Percentiles rank a stretch among this genome's conserved stretches.
These are phyloP conservation scores for Pocillopora verrucosa DNA, from an alignment of 64 coral and sea anemone species.

Conservation along the genomic window DNA sequence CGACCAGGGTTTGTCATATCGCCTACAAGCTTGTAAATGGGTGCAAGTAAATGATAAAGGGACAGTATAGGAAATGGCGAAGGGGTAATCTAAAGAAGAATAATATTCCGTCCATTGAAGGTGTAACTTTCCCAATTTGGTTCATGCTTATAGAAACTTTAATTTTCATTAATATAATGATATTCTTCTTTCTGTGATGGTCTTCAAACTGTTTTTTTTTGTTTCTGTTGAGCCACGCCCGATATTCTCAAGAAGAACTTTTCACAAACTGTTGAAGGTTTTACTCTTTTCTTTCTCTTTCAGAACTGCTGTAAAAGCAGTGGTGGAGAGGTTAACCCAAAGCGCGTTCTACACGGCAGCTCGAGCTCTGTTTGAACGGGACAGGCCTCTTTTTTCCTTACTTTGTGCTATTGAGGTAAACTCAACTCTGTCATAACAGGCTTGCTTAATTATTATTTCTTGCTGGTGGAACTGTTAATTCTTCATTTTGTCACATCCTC, in stretches of 20 bases:
- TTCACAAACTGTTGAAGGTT: not conserved
- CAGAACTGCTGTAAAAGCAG: constrained; percentile 96
- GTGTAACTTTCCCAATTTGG: too few species aligned
- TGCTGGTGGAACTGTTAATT: too few species aligned
- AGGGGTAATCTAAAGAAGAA: too few species aligned
- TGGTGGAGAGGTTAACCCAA: constrained; percentile 88
- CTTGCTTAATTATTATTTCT: not conserved
- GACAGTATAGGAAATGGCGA: too few species aligned
- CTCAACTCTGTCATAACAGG: not conserved
- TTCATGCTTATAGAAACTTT: too few species aligned
- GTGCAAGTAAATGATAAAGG: too few species aligned
- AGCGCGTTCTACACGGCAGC: constrained; percentile 91
- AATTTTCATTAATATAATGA: too few species aligned
- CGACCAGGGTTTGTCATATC: too few species aligned
- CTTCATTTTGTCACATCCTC: too few species aligned
- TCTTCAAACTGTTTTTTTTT: not conserved
- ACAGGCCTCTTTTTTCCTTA: constrained; percentile 81
- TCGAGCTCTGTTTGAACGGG: constrained; percentile 82
- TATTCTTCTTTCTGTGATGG: not conserved
- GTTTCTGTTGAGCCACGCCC: not conserved
- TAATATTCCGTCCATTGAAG: too few species aligned
- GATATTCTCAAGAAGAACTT: too few species aligned
- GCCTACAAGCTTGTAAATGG: too few species aligned
- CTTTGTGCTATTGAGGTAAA: constrained; percentile 90
- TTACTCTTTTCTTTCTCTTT: not conserved